phyloP scores from a whole-genome alignment of 2,888 invertebrate species.

The Metopia argyrocephala region DNA sequence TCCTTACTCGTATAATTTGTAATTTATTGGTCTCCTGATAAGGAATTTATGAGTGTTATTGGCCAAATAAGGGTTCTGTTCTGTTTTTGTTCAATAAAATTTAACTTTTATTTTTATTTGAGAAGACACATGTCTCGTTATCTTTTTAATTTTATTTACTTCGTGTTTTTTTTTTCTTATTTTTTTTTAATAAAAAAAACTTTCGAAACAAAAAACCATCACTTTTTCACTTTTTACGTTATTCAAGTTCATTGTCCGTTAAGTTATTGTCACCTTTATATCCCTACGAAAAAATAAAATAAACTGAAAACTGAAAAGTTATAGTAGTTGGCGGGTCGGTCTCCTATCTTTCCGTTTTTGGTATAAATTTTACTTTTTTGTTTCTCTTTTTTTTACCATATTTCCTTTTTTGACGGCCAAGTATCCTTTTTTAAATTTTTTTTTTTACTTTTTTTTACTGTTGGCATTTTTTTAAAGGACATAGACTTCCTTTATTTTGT shows the following conservation, averaged over 20 bases:
- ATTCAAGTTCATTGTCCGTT: constrained; percentile 75
- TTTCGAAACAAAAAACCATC: no score
- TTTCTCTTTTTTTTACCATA: constrained; percentile 6
- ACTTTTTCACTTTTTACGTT: constrained; percentile 38
- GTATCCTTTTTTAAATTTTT: constrained; percentile 4
- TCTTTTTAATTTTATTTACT: constrained; percentile 56
- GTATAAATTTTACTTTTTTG: constrained; percentile 18
- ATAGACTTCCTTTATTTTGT: no score
- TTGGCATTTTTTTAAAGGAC: no score
- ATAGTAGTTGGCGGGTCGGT: constrained; percentile 40
- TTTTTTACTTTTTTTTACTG: not conserved
- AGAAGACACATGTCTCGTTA: constrained; percentile 61
- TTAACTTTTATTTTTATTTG: constrained; percentile 27
- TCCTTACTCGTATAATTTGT: no score
- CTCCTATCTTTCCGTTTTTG: constrained; percentile 61
- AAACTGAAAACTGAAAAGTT: not conserved
- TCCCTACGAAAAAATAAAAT: constrained; percentile 27
- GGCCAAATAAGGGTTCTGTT: not conserved
- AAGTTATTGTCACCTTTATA: constrained; percentile 75
- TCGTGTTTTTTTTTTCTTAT: constrained; percentile 1
- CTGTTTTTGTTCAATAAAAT: not conserved
- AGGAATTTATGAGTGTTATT: no score
- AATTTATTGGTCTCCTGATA: no score
- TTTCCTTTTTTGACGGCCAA: constrained; percentile 44
- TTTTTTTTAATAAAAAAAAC: not conserved